Percentiles rank a stretch among this genome's conserved stretches.
Evolutionary conservation across 2,113 vertebrate species (phyloP).

Genomic region (Poeciliopsis occidentalis): DNA sequence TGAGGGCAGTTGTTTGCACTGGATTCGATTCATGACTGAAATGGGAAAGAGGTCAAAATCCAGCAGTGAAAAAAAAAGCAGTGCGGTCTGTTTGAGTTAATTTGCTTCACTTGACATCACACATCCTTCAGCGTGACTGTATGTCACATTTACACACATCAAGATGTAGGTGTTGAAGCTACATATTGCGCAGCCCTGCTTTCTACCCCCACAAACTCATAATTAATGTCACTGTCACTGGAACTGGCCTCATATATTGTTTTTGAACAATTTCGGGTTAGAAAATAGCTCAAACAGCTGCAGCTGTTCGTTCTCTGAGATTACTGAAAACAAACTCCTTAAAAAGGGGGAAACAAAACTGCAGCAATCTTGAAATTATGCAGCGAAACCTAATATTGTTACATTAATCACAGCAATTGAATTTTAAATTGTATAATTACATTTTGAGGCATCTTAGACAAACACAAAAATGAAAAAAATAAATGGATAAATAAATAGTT

Average conservation of each 20-base stretch:
- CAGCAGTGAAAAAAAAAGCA: background rate
- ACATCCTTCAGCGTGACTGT: background rate
- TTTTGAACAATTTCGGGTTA: background rate
- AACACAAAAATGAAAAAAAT: background rate
- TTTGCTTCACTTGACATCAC: background rate
- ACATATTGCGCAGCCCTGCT: background rate
- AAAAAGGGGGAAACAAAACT: background rate
- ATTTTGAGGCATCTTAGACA: background rate
- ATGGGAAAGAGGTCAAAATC: too few relatives aligned
- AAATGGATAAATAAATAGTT: background rate
- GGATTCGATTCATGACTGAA: too few relatives aligned
- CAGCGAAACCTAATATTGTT: background rate
- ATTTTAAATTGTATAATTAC: background rate
- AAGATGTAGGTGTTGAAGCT: background rate
- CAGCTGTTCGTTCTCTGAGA: background rate
- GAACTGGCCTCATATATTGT: background rate
- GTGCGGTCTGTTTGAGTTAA: background rate
- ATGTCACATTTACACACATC: background rate
- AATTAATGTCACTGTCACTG: conserved; percentile 3
- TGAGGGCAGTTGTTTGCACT: too few relatives aligned
- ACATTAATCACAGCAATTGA: background rate
- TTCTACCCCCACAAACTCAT: background rate
- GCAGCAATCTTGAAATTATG: background rate
- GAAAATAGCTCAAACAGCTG: background rate
- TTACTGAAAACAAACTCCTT: background rate